Base-by-base conservation (phyloP, 1,140 invertebrate genomes). In the Cotesia glomerata region DNA sequence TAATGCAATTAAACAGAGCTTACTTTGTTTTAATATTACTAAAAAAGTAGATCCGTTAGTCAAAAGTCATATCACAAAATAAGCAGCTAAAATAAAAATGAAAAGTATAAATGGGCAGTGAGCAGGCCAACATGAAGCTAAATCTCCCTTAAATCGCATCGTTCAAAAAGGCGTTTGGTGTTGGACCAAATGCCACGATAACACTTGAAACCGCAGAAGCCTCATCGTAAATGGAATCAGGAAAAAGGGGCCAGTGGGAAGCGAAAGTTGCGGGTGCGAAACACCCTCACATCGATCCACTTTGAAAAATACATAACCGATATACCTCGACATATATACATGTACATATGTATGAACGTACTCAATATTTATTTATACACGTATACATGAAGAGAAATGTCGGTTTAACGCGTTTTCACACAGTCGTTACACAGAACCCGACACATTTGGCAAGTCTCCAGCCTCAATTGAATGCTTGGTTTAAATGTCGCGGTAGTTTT, bases 401-500 rank as follows among this genome's bases (percentile, higher is more conserved):
- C 26, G 45, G 51, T 26, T 52, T 67, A 36, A 18, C 26, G 34
- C 65, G 13, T 67, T 52, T 52, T 52, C 45, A 16, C 49, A 52
- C 49, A 54, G 14, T 67, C 34, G 13, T 52, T 67, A 36, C 65
- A 52, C 9, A n/a, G 13, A 45, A 18, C 62, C 36, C 62, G 62
- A 49, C 51, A 67, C 65, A 67, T 67, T 67, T 67, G 65, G 65
- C 65, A 8, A 18, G 18, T 18, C n/a, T 52, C 65, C 65, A 67
- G 39, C 65, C 51, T 67, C 65, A 67, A 67, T 67, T 67, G 65
- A 67, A 67, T 51, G 65, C 63, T 36, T 36, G 26, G 7, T 67
- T 67, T 67, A 67, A 67, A 67, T 54, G 49, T 67, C 65, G 32
- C 5, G 65, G 65, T 16, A 54, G 65, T 67, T 67, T 67, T 67